A percentile compares a stretch with the other conserved stretches of the same genome.
Conservation (phyloP, 2,888 invertebrate genomes). For the Cremastobaeus sp. region DNA sequence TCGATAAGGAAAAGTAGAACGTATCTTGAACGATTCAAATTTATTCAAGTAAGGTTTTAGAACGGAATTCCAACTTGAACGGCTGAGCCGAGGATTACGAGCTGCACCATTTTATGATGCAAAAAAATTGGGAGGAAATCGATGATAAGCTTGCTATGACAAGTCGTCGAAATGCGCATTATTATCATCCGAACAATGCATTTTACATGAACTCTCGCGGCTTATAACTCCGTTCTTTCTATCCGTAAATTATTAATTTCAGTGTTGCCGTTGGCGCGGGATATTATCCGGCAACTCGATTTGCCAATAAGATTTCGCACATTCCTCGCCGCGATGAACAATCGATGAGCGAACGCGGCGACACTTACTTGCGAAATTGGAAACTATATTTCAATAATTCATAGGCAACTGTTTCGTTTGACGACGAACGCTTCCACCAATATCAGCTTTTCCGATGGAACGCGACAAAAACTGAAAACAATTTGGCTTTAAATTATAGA, state of each 20-base stretch:
- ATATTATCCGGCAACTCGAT: conserved; percentile 19
- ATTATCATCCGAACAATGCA: conserved; percentile 50
- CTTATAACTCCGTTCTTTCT: conserved; percentile 41
- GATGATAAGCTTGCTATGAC: conserved; percentile 59
- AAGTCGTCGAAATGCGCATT: conserved; percentile 53
- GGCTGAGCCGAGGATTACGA: conserved; percentile 60
- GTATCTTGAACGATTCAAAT: conserved; percentile 61
- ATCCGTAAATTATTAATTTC: conserved; percentile 48
- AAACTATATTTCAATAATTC: conserved; percentile 41
- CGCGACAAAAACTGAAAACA: conserved; percentile 9
- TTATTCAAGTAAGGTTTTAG: conserved; percentile 61
- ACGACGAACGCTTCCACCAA: conserved; percentile 17
- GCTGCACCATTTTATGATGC: conserved; percentile 56
- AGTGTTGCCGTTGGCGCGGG: neutral
- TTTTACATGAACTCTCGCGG: conserved; percentile 41
- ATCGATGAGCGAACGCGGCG: conserved; percentile 18
- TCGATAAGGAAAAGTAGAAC: conserved; percentile 61
- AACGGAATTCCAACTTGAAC: conserved; percentile 57
- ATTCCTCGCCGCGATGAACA: conserved; percentile 25
- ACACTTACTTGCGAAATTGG: conserved; percentile 32
- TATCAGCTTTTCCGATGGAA: conserved; percentile 10
- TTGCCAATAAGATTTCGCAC: conserved; percentile 30
- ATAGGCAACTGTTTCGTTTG: conserved; percentile 26
- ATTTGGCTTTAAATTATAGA: conserved; percentile 9
- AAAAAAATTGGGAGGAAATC: conserved; percentile 57